phyloP scores from a whole-genome alignment of 2,797 vertebrate genomes.

The Cephalopachus bancanus region DNA sequence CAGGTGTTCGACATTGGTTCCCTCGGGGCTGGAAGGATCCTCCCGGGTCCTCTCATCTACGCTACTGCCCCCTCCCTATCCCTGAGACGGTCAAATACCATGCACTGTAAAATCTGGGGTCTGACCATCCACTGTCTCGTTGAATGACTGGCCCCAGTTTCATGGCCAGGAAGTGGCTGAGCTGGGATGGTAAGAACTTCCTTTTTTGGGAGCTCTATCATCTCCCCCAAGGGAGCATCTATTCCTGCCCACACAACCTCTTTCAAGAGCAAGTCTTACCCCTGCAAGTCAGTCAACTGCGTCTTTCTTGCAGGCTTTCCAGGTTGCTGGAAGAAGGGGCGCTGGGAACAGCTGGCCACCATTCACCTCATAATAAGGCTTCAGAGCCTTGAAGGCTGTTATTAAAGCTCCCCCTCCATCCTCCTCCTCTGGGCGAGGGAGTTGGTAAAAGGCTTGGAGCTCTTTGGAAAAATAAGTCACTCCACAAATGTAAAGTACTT shows the following conservation, averaged over 20 bases:
- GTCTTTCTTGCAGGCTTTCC: background rate
- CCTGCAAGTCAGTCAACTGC: background rate
- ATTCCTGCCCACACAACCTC: background rate
- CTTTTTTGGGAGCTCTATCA: background rate
- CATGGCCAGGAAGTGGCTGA: background rate
- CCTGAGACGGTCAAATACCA: background rate
- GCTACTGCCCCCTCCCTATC: too few relatives aligned
- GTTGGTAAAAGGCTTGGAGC: slow-evolving; percentile 60
- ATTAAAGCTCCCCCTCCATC: slow-evolving; percentile 51
- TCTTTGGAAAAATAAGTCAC: slow-evolving; percentile 64
- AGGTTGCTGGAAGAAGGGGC: slow-evolving; percentile 49
- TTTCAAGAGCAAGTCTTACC: background rate
- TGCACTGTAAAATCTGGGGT: background rate
- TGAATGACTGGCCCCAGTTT: background rate
- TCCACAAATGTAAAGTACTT: slow-evolving; percentile 70
- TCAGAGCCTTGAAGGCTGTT: slow-evolving; percentile 56
- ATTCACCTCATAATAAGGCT: slow-evolving; percentile 59
- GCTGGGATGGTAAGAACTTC: background rate
- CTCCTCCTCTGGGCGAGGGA: slow-evolving; percentile 48
- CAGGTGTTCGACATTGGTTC: background rate
- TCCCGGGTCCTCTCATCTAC: background rate
- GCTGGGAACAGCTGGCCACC: slow-evolving; percentile 67
- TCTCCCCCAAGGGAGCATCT: background rate
- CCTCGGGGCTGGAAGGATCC: background rate
- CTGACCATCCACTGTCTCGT: background rate